Evolutionary conservation across 2,888 invertebrate genomes (phyloP).

Genomic region (Xanthia icteritia): DNA sequence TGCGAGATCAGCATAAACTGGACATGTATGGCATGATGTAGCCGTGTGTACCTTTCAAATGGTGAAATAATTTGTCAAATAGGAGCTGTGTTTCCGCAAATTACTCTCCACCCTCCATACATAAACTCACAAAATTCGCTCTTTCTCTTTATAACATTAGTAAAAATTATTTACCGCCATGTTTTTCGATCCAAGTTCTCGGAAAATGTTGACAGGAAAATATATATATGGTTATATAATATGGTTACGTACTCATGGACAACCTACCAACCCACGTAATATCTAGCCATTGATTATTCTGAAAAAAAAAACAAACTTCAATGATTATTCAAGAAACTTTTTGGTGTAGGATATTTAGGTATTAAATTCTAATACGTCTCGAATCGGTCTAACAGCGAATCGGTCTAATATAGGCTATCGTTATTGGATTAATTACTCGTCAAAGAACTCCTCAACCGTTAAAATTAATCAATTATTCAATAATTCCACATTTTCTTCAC

Average conservation of each 20-base stretch:
- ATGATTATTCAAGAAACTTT: background rate
- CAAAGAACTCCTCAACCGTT: background rate
- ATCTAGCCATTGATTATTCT: too few relatives aligned
- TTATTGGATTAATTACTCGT: background rate
- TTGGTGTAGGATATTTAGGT: background rate
- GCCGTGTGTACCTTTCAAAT: too few relatives aligned
- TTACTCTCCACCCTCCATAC: too few relatives aligned
- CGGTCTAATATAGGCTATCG: background rate
- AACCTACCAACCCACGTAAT: background rate
- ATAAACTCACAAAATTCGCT: too few relatives aligned
- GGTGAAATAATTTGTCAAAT: too few relatives aligned
- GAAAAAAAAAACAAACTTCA: background rate
- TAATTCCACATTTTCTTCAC: conserved; percentile 2
- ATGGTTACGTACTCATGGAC: background rate
- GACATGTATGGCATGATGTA: too few relatives aligned
- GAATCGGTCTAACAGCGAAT: background rate
- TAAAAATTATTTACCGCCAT: background rate
- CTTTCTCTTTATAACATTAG: too few relatives aligned
- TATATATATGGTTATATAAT: too few relatives aligned
- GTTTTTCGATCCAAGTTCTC: background rate
- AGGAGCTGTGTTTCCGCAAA: too few relatives aligned
- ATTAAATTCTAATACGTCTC: background rate
- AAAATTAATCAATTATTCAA: conserved; percentile 45
- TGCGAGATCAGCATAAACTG: too few relatives aligned
- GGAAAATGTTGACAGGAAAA: background rate